Percentiles rank a stretch among this genome's conserved stretches.
Conservation (phyloP, 1,140 invertebrate genomes). For the Spodoptera frugiperda region DNA sequence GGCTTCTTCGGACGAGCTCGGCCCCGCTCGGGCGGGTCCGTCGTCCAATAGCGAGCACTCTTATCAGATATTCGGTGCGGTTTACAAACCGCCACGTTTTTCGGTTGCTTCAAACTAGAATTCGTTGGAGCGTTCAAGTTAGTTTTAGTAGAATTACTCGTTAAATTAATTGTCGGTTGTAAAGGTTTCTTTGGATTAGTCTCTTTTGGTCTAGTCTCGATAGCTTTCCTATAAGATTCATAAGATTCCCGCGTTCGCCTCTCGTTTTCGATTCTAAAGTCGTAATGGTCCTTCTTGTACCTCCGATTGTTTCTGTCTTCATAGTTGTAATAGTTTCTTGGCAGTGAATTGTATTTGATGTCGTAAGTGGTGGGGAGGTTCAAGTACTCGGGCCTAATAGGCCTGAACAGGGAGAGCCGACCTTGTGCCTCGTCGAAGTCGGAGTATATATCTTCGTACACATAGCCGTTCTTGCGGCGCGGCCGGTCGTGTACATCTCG, state of each 20-base stretch:
- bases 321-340: conserved; percentile 74
- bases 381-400: conserved; percentile 83
- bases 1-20: conserved; percentile 63
- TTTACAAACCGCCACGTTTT: conserved; percentile 79
- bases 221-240: conserved; percentile 61
- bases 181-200: conserved; percentile 9
- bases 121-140: conserved; percentile 50
- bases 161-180: conserved; percentile 7
- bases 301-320: conserved; percentile 62
- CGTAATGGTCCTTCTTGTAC: conserved; percentile 80
- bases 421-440: conserved; percentile 83
- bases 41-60: conserved; percentile 79
- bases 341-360: conserved; percentile 77
- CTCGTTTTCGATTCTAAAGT: conserved; percentile 77
- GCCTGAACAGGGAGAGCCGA: conserved; percentile 79
- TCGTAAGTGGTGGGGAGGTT: conserved; percentile 76
- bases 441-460: conserved; percentile 84
- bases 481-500: conserved; percentile 62
- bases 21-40: conserved; percentile 66
- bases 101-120: conserved; percentile 61
- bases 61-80: conserved; percentile 73
- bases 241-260: conserved; percentile 66
- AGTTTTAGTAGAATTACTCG: conserved; percentile 27
- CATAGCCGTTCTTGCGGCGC: conserved; percentile 81
- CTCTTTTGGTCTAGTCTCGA: conserved; percentile 21